Evolutionary conservation across 1,140 invertebrate genomes (phyloP), one percentile per base, ranked within the genome.

Genomic region (Littorina saxatilis): DNA sequence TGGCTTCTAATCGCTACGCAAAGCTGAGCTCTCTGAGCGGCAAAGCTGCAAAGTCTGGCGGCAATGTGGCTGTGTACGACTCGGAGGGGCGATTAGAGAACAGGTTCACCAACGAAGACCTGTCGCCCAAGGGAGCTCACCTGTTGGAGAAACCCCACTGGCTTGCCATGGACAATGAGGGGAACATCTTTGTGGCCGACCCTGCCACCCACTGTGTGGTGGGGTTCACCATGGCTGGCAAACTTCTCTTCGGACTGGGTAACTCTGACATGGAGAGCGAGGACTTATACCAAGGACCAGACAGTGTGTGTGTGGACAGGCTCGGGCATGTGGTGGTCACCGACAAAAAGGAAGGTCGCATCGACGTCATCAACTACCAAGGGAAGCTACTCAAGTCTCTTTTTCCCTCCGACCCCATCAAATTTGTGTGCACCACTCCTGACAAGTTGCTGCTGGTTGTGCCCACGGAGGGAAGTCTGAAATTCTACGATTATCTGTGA

Each of bases 31-130:
- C 78, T 15, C 80, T 70, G 43, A 78, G 83, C 3, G 86, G 84
- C 11, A 85, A 86, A 72, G 77, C 88, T 0, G 85, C 87, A 35
- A 90, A 89, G 61, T 86, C 87, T 15, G 89, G 89, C 0, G 89
- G 89, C 32, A 90, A 90, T 66, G 83, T 90, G 23, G 87, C 87
- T 23, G 79, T 90, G n/a, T 89, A 88, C 82, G 86, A 87, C 63
- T 40, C 61, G 3, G 83, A 88, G 5, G 88, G 89, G 23, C 70
- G 81, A 7, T 32, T 90, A 29, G 80, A 83, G 27, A 79, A 72
- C 2, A 70, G 88, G 15, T 86, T 90, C 20, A 90, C 89, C 74
- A 90, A 90, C 80, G 88, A 90, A 7, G 86, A 87, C 75, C 88
- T 88, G 75, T 77, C 85, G 15, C 83, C 84, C n/a, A 63, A 83